phyloP scores from a whole-genome alignment of 2,113 vertebrate genomes.

The Lophochroa leadbeateri region DNA sequence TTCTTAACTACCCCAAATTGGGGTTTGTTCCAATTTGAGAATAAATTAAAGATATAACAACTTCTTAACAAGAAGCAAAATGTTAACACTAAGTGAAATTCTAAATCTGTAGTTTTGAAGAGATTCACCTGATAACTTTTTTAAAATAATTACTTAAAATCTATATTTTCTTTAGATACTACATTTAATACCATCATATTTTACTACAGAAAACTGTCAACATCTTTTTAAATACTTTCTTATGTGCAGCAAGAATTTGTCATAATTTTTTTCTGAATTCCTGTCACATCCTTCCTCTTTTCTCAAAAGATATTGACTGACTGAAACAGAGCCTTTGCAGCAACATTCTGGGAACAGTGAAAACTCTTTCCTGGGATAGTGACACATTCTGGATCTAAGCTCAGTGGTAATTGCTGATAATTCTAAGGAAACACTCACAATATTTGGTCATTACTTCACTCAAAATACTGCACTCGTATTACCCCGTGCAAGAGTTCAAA shows the following conservation, averaged over 20 bases:
- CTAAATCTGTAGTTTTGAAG: background rate
- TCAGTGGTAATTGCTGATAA: background rate
- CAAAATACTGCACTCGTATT: background rate
- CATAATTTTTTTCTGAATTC: background rate
- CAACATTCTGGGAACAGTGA: background rate
- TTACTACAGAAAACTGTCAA: background rate
- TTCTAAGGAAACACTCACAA: rapidly evolving
- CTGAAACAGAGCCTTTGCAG: background rate
- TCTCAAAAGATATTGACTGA: background rate
- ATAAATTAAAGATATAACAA: background rate
- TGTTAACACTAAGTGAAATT: background rate
- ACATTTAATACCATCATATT: background rate
- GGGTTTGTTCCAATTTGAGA: background rate
- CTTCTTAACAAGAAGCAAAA: background rate
- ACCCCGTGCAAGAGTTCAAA: background rate
- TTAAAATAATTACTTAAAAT: background rate
- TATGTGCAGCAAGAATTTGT: background rate
- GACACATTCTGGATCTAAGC: background rate
- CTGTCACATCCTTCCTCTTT: background rate
- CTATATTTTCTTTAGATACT: background rate
- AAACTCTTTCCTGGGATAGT: background rate
- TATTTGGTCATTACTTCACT: background rate
- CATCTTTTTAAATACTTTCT: background rate
- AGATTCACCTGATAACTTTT: background rate
- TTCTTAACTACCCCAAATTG: background rate